A percentile compares a stretch with the other conserved stretches of the same genome.
Conservation (phyloP, 2,113 vertebrate species). For the Gopherus flavomarginatus region DNA sequence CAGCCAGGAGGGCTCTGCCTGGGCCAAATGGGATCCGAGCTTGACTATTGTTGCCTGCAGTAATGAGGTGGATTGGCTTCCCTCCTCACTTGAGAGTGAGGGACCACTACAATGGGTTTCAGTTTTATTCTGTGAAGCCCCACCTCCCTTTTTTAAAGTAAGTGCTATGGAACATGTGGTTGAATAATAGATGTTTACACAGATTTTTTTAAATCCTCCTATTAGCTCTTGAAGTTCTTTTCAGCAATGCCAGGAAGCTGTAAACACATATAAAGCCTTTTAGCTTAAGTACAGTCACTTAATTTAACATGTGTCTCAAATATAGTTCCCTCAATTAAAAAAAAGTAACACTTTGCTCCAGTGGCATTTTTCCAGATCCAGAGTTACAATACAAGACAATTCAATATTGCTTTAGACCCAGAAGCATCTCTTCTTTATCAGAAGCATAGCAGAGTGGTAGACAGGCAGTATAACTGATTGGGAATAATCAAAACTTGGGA, state of each 20-base stretch:
- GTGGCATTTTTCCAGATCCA: constrained; percentile 44
- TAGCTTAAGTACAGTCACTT: constrained; percentile 34
- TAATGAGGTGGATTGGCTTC: neutral
- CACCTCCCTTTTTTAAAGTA: neutral
- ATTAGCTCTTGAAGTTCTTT: neutral
- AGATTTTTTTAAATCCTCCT: neutral
- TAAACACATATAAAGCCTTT: constrained; percentile 42
- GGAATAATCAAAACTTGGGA: constrained; percentile 47
- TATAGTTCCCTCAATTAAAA: constrained; percentile 31
- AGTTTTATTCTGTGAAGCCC: neutral
- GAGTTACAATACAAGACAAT: neutral
- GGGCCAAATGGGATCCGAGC: no score
- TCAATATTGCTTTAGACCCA: constrained; percentile 31
- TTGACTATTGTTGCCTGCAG: neutral
- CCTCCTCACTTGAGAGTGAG: neutral
- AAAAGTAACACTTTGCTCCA: constrained; percentile 29
- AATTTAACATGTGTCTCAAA: constrained; percentile 61
- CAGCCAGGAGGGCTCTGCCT: no score
- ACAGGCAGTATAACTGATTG: constrained; percentile 47
- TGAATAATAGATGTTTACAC: constrained; percentile 2
- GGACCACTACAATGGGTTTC: neutral
- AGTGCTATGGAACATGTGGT: neutral
- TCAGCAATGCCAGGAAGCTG: constrained; percentile 6
- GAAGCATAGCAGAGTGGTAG: constrained; percentile 18
- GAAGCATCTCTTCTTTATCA: constrained; percentile 32